Evolutionary conservation across 1,140 invertebrate genomes (phyloP).

Genomic region (Nebria ingens): DNA sequence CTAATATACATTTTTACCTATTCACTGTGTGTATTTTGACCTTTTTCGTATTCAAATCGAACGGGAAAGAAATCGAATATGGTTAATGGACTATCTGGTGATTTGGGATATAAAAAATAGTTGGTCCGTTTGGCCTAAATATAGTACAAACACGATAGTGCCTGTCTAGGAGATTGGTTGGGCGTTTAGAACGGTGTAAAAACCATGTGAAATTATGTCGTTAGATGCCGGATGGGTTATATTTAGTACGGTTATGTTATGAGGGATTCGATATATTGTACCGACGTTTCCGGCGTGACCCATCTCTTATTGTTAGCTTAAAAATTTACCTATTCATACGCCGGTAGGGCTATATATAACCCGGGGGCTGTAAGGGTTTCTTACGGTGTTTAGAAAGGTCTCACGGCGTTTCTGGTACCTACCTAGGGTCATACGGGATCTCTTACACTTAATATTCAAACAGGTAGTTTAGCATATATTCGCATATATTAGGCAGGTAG

Average conservation of each 20-base stretch:
- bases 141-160: conserved; percentile 14
- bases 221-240: not conserved
- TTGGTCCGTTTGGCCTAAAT: conserved; percentile 14
- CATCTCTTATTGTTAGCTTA: conserved; percentile 15
- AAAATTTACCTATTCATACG: conserved; percentile 10
- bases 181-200: not conserved
- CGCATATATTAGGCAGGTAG: conserved; percentile 35
- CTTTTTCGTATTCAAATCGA: conserved; percentile 31
- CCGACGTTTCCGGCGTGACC: conserved; percentile 9
- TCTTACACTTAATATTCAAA: conserved; percentile 35
- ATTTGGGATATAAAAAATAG: conserved; percentile 20
- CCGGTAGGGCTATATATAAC: conserved; percentile 10
- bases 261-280: not conserved
- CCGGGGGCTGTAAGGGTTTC: conserved; percentile 6
- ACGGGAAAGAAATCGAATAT: conserved; percentile 31
- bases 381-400: conserved; percentile 6
- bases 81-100: conserved; percentile 32
- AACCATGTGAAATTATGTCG: not conserved
- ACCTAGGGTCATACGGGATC: conserved; percentile 26
- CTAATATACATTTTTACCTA: conserved; percentile 32
- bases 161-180: conserved; percentile 8
- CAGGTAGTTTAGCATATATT: conserved; percentile 33
- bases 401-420: conserved; percentile 9
- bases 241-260: not conserved
- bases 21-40: conserved; percentile 20